Evolutionary conservation across 2,113 vertebrate species (phyloP).

Genomic region (Bubo bubo): DNA sequence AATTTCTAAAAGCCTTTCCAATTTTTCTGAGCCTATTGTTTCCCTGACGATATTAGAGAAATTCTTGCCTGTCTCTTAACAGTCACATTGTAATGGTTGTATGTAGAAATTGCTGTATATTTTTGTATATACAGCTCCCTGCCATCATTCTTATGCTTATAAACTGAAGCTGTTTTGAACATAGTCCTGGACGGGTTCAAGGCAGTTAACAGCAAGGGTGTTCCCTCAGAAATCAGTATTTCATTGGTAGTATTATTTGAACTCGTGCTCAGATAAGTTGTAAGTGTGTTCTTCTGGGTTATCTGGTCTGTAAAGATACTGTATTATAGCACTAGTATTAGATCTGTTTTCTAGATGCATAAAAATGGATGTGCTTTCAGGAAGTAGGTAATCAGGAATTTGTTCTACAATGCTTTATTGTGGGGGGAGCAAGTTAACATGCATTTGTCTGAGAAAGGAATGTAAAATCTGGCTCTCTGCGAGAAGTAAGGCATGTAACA

Average conservation of each 20-base stretch:
- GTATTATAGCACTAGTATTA: background rate
- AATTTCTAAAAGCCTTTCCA: background rate
- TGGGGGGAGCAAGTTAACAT: background rate
- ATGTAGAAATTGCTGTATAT: slow-evolving; percentile 4
- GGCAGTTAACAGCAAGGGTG: background rate
- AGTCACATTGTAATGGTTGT: background rate
- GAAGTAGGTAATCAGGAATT: background rate
- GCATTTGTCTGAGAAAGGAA: background rate
- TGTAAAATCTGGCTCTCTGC: background rate
- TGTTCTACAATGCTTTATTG: background rate
- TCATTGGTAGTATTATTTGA: background rate
- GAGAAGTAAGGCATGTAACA: background rate
- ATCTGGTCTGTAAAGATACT: background rate
- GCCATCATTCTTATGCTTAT: background rate
- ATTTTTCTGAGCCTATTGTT: slow-evolving; percentile 7
- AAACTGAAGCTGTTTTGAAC: background rate
- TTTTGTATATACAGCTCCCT: background rate
- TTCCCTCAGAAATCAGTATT: background rate
- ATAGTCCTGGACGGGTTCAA: background rate
- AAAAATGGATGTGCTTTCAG: background rate
- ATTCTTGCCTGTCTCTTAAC: background rate
- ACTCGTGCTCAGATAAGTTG: background rate
- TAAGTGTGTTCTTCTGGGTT: background rate
- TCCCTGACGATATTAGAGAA: background rate
- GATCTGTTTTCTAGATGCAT: background rate